Evolutionary conservation across 2,888 invertebrate species (phyloP).

Genomic region (Patella depressa): DNA sequence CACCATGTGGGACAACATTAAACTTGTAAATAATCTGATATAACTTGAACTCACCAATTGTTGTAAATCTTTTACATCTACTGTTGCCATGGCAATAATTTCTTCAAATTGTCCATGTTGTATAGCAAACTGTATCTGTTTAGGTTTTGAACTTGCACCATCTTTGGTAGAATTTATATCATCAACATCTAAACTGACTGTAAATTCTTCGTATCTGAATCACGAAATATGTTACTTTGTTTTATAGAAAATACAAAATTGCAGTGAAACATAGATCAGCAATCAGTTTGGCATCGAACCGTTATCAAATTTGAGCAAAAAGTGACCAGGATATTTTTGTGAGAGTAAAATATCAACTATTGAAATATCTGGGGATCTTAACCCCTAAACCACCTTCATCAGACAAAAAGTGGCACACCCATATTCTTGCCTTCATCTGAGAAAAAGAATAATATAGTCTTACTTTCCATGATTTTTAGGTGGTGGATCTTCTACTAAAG

Average conservation of each 20-base stretch:
- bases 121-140: conserved; percentile 58
- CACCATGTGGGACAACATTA: too few species aligned
- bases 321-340: too few species aligned
- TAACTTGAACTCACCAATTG: conserved; percentile 47
- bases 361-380: too few species aligned
- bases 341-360: too few species aligned
- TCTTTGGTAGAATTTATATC: conserved; percentile 33
- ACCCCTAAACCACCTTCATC: too few species aligned
- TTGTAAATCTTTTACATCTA: conserved; percentile 62
- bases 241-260: too few species aligned
- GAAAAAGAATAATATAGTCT: conserved; percentile 2
- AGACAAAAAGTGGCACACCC: too few species aligned
- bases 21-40: too few species aligned
- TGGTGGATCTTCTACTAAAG: conserved; percentile 25
- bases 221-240: too few species aligned
- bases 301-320: too few species aligned
- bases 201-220: conserved; percentile 59
- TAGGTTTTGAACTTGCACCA: conserved; percentile 39
- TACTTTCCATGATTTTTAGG: conserved; percentile 33
- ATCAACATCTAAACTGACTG: conserved; percentile 52
- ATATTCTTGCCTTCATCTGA: background rate
- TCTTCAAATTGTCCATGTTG: conserved; percentile 63
- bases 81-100: conserved; percentile 68
- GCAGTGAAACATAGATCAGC: too few species aligned
- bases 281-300: too few species aligned